phyloP scores from a whole-genome alignment of 2,888 invertebrate genomes.

The Plagiodera versicolora region DNA sequence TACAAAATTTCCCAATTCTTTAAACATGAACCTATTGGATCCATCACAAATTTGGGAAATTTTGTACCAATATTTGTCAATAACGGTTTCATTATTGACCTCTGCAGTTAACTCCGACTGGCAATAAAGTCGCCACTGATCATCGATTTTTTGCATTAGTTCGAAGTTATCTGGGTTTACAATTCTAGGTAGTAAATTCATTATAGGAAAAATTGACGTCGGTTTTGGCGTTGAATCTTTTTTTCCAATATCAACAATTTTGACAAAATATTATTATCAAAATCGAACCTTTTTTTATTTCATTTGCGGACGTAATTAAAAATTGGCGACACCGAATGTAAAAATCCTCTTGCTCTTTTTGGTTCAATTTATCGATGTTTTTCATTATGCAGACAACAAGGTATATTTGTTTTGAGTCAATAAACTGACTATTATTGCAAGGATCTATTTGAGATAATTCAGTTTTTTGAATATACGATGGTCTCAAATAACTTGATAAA shows the following conservation, averaged over 20 bases:
- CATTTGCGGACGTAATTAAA: conserved; percentile 12
- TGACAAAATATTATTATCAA: conserved; percentile 13
- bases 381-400: conserved; percentile 5
- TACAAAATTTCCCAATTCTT: conserved; percentile 10
- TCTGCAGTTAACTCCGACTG: conserved; percentile 1
- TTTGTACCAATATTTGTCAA: conserved; percentile 9
- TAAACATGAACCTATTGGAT: conserved; percentile 1
- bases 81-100: not conserved
- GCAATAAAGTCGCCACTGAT: conserved; percentile 7
- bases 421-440: conserved; percentile 6
- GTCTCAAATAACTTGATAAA: conserved; percentile 13
- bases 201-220: conserved; percentile 7
- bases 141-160: conserved; percentile 5
- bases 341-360: conserved; percentile 12
- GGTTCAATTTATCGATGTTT: conserved; percentile 5
- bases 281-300: conserved; percentile 14
- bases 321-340: conserved; percentile 8
- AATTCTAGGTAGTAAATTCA: conserved; percentile 11
- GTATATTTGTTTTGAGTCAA: conserved; percentile 14
- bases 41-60: conserved; percentile 4
- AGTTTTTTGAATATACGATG: conserved; percentile 12
- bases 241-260: conserved; percentile 7
- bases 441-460: conserved; percentile 10
- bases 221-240: conserved; percentile 9
- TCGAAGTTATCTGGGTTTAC: conserved; percentile 3